Evolutionary conservation across 2,113 vertebrate genomes (phyloP), one percentile per base, ranked within the genome.

Genomic region (Caloenas nicobarica): DNA sequence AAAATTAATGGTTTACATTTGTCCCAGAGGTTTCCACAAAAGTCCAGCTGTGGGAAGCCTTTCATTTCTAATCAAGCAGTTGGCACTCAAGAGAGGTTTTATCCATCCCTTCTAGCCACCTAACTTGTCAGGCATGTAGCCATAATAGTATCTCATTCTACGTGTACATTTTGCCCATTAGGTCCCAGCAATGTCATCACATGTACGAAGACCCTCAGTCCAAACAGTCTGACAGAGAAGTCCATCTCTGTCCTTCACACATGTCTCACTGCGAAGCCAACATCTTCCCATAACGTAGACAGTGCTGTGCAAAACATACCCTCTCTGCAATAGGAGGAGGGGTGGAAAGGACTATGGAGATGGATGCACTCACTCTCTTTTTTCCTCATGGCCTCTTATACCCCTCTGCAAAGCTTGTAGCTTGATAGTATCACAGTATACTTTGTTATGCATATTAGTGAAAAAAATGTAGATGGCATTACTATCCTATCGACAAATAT

Each of bases 221-320:
- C 21, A 79, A 80, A 61, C 6, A 74, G 1, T 36, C 16, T 21
- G 72, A 64, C 11, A 58, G 3, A 36, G 40, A 57, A 81, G 15
- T n/a, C 19, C 0, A 0, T 13, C n/a, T 44, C 62, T 64, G 42
- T 22, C 28, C 51, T 76, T 79, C 57, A 40, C 42, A 24, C 15
- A 2, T 3, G 31, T 74, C 34, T 48, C 36, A 46, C 6, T 38
- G 9, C 66, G 48, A 19, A 89, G 11, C 15, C 8, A 34, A 5
- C 4, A 8, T 14, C n/a, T 81, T 22, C 24, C 24, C 22, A 42
- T 4, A 62, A 10, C 0, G 3, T 29, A 64, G 23, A 40, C 1
- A 42, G 22, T 25, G 11, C 34, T 83, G 29, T 25, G 54, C 22
- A 50, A 77, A 83, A 34, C 13, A n/a, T 5, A 28, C 11, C 7